Percentiles rank a stretch among this genome's conserved stretches.
phyloP scores from a whole-genome alignment of 2,113 vertebrate genomes.

The Oostethus manadensis region DNA sequence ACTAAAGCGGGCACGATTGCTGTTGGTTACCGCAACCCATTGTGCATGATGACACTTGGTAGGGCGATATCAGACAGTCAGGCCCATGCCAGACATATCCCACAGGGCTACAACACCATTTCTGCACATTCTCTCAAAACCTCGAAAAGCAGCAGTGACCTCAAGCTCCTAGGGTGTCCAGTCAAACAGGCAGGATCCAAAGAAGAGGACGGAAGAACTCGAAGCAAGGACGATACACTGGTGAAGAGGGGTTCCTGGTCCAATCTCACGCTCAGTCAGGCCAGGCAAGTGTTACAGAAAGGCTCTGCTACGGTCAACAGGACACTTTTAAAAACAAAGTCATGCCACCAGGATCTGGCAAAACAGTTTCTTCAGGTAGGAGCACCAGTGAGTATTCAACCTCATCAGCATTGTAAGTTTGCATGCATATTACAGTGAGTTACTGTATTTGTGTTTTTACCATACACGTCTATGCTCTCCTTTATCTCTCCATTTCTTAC shows the following conservation, averaged over 20 bases:
- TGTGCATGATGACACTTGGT: slow-evolving; percentile 91
- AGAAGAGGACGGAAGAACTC: slow-evolving; percentile 42
- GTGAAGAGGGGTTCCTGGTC: slow-evolving; percentile 95
- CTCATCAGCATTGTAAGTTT: slow-evolving; percentile 41
- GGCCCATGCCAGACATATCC: slow-evolving; percentile 76
- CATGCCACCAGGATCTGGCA: slow-evolving; percentile 92
- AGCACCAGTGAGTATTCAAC: slow-evolving; percentile 60
- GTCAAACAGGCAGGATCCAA: slow-evolving; percentile 67
- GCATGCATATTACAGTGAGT: slow-evolving; percentile 23
- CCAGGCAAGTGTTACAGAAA: slow-evolving; percentile 91
- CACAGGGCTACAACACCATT: slow-evolving; percentile 79
- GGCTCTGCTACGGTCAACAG: slow-evolving; percentile 93
- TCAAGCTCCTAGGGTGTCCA: slow-evolving; percentile 74
- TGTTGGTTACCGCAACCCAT: slow-evolving; percentile 81
- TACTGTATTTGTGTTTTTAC: slow-evolving; percentile 13
- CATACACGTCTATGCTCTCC: slow-evolving; percentile 1
- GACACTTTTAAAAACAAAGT: slow-evolving; percentile 93
- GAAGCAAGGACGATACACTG: slow-evolving; percentile 51
- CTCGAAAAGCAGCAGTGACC: slow-evolving; percentile 91
- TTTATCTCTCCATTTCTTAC: neutral
- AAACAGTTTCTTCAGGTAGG: slow-evolving; percentile 95
- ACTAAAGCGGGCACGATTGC: slow-evolving; percentile 72
- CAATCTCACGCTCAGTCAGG: slow-evolving; percentile 90
- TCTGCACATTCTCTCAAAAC: slow-evolving; percentile 76
- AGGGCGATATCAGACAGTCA: slow-evolving; percentile 71